Base-by-base conservation (phyloP, 2,888 invertebrate species). In the Latrodectus hesperus region DNA sequence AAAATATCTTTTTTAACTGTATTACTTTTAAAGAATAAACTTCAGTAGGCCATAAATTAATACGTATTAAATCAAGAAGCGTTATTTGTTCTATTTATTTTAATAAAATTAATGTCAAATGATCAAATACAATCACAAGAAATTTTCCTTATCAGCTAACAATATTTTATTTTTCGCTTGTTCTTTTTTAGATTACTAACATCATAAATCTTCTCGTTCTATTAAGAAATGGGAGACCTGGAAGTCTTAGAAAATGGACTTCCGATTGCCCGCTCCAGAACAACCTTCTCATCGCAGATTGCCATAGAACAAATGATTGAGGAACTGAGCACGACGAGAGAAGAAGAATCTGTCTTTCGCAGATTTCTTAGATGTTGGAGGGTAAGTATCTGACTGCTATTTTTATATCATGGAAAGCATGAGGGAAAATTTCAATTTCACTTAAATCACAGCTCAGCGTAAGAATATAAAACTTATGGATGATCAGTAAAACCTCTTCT, bases 171-270 rank as follows among this genome's bases (percentile, higher is more conserved):
- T 22, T 22, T 71, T 22, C 52, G 14, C 52, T 12, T 53, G 16
- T 78, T 81, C 17, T 51, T 49, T 82, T 75, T 49, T 53, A 82
- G 75, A 75, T 75, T 17, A 68, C 38, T 53, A 67, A 65, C 64
- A 51, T 73, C 53, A 49, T 16, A 10, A 68, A 26, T 68, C 60
- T 26, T 74, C 68, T 73, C 64, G 53, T 53, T n/a, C 49, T 49
- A 10, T 17, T 52, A 81, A 49, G 22, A 68, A 17, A 75, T 75
- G 75, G 80, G 76, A 64, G 84, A 84, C 49, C 65, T 88, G 14
- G 88, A 88, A 67, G 88, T 88, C 72, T 73, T 88, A 53, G 88
- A 88, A 68, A 84, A 88, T 49, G 88, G 88, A 51, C 73, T 80
- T 68, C 77, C 75, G 49, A 78, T 16, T 72, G 53, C 71, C 26